phyloP scores from a whole-genome alignment of 1,140 invertebrate genomes.

The Capitella teleta region DNA sequence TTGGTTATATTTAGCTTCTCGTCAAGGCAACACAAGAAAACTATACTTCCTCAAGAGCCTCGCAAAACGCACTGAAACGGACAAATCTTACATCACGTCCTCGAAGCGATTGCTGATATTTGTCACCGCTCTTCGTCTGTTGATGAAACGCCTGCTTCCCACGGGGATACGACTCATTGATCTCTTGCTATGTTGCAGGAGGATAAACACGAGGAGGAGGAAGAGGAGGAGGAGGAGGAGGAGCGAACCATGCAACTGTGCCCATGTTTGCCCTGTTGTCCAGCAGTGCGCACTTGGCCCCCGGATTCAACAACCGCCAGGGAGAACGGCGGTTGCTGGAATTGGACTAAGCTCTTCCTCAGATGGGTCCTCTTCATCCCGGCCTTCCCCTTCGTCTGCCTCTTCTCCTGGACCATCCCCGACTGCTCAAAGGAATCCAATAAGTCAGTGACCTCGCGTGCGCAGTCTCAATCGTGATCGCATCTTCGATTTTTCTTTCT shows the following conservation, averaged over 20 bases:
- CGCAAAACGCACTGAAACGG: too few relatives aligned
- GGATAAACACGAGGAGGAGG: background rate
- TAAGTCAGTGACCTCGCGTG: background rate
- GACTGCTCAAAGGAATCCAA: slow-evolving; percentile 2
- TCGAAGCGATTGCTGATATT: too few relatives aligned
- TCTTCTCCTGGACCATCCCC: slow-evolving; percentile 12
- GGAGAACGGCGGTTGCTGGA: slow-evolving; percentile 3
- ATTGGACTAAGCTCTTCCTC: slow-evolving; percentile 11
- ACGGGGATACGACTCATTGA: too few relatives aligned
- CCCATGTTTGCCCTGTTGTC: slow-evolving; percentile 6
- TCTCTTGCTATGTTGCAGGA: too few relatives aligned
- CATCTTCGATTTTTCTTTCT: too few relatives aligned
- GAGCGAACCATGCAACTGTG: slow-evolving; percentile 3
- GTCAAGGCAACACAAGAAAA: too few relatives aligned
- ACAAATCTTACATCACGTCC: too few relatives aligned
- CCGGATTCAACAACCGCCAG: background rate
- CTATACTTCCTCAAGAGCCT: too few relatives aligned
- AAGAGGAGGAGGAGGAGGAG: background rate
- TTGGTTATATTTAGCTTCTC: too few relatives aligned
- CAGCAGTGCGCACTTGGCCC: background rate
- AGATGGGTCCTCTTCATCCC: slow-evolving; percentile 11
- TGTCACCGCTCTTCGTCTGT: too few relatives aligned
- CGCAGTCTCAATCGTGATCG: too few relatives aligned
- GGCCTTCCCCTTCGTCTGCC: slow-evolving; percentile 11
- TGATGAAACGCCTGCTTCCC: too few relatives aligned